Percentiles rank a stretch among this genome's conserved stretches.
phyloP scores from a whole-genome alignment of 2,888 invertebrate genomes.

The Cosmia trapezina region DNA sequence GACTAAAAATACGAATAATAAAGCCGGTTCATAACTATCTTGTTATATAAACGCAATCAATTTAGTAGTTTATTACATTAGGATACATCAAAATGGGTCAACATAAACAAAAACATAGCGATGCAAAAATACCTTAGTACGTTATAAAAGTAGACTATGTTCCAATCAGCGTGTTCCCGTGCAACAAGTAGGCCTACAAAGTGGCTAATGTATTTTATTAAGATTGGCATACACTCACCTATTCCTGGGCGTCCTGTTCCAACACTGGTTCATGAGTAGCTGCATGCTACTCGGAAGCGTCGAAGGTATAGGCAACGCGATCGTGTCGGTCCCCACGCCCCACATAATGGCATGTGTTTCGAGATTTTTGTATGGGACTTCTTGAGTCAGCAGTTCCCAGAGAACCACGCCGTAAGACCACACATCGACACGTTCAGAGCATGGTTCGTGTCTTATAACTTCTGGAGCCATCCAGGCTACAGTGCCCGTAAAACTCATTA shows the following conservation, averaged over 20 bases:
- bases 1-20: background rate
- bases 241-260: conserved; percentile 97
- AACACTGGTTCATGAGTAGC: conserved; percentile 97
- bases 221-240: conserved; percentile 75
- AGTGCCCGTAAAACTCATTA: conserved; percentile 99
- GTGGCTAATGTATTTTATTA: background rate
- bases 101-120: background rate
- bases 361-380: conserved; percentile 87
- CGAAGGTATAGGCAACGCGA: conserved; percentile 97
- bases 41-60: background rate
- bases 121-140: background rate
- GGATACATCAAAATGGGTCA: background rate
- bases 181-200: background rate
- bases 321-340: conserved; percentile 98
- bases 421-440: conserved; percentile 99
- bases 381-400: conserved; percentile 99
- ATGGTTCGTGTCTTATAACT: conserved; percentile 98
- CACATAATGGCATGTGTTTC: conserved; percentile 99
- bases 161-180: background rate
- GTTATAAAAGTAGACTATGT: too few species aligned
- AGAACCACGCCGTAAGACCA: conserved; percentile 99
- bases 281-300: conserved; percentile 97
- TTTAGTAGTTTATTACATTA: too few species aligned
- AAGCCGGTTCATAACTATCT: too few species aligned
- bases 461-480: conserved; percentile 99